Percentiles rank a stretch among this genome's conserved stretches.
These are phyloP conservation scores for Falco berigora DNA, from an alignment of 2,797 vertebrate species.

Conservation along the genomic window DNA sequence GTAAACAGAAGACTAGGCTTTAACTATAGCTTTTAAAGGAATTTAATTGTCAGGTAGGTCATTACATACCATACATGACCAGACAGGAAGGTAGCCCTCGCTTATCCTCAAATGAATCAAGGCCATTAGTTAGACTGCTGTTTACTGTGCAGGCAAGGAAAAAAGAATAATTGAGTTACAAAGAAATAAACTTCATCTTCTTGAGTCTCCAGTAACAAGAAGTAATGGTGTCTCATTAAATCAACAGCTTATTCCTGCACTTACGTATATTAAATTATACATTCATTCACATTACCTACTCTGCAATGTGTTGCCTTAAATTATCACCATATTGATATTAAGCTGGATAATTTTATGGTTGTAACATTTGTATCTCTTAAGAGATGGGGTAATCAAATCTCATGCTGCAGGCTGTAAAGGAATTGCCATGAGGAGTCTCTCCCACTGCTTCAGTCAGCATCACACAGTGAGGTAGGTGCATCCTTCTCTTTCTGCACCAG, in stretches of 20 bases:
- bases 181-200: slow-evolving; percentile 22
- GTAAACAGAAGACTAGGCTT: background rate
- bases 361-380: background rate
- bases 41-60: background rate
- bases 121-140: background rate
- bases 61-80: background rate
- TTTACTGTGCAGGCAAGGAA: background rate
- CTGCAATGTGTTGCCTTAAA: background rate
- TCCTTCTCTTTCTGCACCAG: background rate
- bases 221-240: slow-evolving; percentile 10
- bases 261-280: slow-evolving; percentile 36
- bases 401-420: background rate
- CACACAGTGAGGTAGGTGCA: background rate
- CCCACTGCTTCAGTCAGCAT: accelerated
- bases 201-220: background rate
- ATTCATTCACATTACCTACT: background rate
- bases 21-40: background rate
- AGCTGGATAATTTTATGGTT: background rate
- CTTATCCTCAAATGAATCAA: slow-evolving; percentile 27
- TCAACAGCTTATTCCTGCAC: background rate
- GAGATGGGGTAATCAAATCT: background rate
- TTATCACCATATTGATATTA: background rate
- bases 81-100: background rate
- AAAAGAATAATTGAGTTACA: background rate
- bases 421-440: background rate